Percentiles rank a stretch among this genome's conserved stretches.
phyloP scores from a whole-genome alignment of 2,797 vertebrate species.

The Amniataba percoides region DNA sequence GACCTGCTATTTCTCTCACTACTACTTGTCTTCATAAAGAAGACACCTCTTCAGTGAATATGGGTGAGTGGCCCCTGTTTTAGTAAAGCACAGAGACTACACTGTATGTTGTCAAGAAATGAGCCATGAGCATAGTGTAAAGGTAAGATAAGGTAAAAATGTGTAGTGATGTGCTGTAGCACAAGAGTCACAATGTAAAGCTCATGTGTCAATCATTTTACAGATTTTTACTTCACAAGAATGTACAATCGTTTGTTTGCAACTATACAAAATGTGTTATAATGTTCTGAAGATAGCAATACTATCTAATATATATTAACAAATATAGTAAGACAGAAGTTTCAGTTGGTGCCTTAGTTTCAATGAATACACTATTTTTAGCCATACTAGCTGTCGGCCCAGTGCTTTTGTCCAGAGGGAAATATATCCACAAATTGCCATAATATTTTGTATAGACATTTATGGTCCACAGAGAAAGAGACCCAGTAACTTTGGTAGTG shows the following conservation, averaged over 20 bases:
- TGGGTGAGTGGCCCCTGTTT: conserved; percentile 12
- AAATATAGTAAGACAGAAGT: conserved; percentile 47
- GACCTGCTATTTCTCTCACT: conserved; percentile 24
- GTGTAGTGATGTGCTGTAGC: conserved; percentile 28
- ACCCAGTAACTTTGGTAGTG: background rate
- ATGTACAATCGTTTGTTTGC: conserved; percentile 37
- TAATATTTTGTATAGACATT: background rate
- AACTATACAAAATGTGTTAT: conserved; percentile 30
- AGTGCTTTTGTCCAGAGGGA: background rate
- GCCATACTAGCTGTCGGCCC: background rate
- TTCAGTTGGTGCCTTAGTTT: conserved; percentile 70
- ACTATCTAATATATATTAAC: conserved; percentile 26
- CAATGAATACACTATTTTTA: conserved; percentile 14
- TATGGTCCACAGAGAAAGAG: background rate
- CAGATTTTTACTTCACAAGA: conserved; percentile 39
- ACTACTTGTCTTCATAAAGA: conserved; percentile 17
- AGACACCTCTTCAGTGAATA: background rate
- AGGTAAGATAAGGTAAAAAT: conserved; percentile 11
- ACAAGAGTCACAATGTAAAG: conserved; percentile 22
- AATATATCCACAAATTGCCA: background rate
- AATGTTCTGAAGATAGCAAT: conserved; percentile 3
- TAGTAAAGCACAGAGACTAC: conserved; percentile 16
- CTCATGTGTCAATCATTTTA: conserved; percentile 28
- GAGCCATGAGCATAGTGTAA: conserved; percentile 31
- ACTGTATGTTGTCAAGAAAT: conserved; percentile 18